Evolutionary conservation across 2,113 vertebrate genomes (phyloP), one percentile per base, ranked within the genome.

Genomic region (Canis aureus): DNA sequence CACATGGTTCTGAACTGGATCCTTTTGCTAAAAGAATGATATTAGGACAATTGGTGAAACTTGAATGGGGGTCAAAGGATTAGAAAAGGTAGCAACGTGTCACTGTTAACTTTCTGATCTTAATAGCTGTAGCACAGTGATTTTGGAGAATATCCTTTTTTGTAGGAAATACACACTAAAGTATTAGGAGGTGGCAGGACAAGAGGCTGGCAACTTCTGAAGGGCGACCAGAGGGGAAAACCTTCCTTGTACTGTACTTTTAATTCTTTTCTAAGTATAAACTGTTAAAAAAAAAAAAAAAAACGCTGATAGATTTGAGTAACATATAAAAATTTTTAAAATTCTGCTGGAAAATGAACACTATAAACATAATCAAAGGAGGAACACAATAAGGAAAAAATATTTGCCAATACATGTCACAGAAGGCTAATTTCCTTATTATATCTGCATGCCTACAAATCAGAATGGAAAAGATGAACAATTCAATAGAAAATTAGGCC

Each of bases 151-250:
- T 35, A 67, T 57, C 17, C 23, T 82, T 64, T 6, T 86, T 96
- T 62, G 57, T 83, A 97, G 93, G n/a, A 87, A 85, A 95, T 29
- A 82, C 2, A 90, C 13, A 91, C 32, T 78, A 3, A 95, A n/a
- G 4, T 59, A 91, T 62, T 32, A 82, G 79, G 55, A 55, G 35
- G 9, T 78, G 11, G 89, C 7, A 64, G 43, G 55, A 38, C 12
- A 91, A 94, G 7, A 95, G 17, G 23, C 3, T 78, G 43, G 55
- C 59, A 91, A 81, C 67, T 73, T 89, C 67, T 69, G 62, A 69
- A 95, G 29, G 32, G 23, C 17, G 11, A 53, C 92, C 5, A 22
- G 22, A 10, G 16, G 32, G 11, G 8, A 23, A 35, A 71, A 66
- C 32, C 64, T 69, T 79, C 57, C 89, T 80, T 88, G 49, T 60